A percentile compares a stretch with the other conserved stretches of the same genome.
These are phyloP conservation scores for Cygnus atratus DNA, from an alignment of 2,113 vertebrate species.

Conservation along the genomic window DNA sequence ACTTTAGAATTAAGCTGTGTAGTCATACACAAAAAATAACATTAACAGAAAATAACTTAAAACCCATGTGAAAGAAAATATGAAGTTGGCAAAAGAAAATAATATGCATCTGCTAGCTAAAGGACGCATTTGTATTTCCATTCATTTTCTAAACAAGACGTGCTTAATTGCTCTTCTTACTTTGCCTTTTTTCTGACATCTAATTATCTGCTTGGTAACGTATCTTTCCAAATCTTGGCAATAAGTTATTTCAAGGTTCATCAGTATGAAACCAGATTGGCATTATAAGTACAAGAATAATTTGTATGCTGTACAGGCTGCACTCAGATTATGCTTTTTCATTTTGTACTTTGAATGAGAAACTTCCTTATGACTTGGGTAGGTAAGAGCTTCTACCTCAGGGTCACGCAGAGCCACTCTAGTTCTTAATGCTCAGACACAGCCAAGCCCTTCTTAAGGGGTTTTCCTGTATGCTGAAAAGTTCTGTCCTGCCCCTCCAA, in stretches of 20 bases:
- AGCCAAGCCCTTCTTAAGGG: neutral
- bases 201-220: rapidly evolving
- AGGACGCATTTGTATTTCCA: neutral
- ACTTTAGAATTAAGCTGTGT: neutral
- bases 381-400: neutral
- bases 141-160: neutral
- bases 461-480: neutral
- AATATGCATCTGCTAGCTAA: neutral
- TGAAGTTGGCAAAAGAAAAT: neutral
- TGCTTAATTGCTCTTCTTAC: neutral
- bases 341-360: neutral
- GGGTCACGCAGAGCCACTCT: neutral
- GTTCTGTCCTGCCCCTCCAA: neutral
- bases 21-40: neutral
- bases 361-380: neutral
- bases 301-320: neutral
- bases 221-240: neutral
- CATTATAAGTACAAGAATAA: neutral
- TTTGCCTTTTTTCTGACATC: neutral
- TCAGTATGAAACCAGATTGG: neutral
- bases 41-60: neutral
- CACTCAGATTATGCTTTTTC: neutral
- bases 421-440: neutral
- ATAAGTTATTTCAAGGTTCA: neutral
- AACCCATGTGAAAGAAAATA: neutral